Percentiles rank a stretch among this genome's conserved stretches.
Conservation (phyloP, 2,888 invertebrate species). For the Lepas anatifera region DNA sequence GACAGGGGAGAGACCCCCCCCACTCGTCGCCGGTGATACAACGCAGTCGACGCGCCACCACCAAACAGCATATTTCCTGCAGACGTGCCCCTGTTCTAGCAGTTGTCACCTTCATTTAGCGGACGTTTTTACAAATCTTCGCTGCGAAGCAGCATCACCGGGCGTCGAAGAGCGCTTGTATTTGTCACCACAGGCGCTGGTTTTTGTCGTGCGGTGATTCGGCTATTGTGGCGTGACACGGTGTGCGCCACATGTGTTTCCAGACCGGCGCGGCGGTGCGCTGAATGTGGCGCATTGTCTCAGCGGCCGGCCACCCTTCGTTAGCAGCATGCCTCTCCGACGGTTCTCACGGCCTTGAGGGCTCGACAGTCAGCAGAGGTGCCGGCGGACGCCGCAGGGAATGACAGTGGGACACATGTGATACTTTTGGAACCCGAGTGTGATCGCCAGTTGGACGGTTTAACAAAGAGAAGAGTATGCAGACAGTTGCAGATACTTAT, state of each 20-base stretch:
- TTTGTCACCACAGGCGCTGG: background rate
- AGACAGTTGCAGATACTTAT: too few species aligned
- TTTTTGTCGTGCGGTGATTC: background rate
- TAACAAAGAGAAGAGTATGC: too few species aligned
- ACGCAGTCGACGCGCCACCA: background rate
- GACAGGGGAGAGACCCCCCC: background rate
- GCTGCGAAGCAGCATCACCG: background rate
- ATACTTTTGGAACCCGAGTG: too few species aligned
- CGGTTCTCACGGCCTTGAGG: background rate
- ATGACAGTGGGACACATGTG: too few species aligned
- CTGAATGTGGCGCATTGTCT: background rate
- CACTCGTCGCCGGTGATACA: background rate
- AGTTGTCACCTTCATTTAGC: constrained; percentile 7
- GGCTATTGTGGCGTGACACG: background rate
- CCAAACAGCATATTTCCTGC: constrained; percentile 5
- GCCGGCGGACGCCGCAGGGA: background rate
- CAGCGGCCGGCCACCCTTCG: background rate
- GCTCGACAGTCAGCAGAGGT: background rate
- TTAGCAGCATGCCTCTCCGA: background rate
- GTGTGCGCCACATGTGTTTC: background rate
- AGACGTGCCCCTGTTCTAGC: background rate
- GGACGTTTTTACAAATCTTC: background rate
- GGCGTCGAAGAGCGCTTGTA: background rate
- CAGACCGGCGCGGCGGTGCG: background rate
- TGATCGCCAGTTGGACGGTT: too few species aligned